These are phyloP conservation scores for Antrozous pallidus DNA, from an alignment of 2,797 vertebrate species.

Conservation along the genomic window DNA sequence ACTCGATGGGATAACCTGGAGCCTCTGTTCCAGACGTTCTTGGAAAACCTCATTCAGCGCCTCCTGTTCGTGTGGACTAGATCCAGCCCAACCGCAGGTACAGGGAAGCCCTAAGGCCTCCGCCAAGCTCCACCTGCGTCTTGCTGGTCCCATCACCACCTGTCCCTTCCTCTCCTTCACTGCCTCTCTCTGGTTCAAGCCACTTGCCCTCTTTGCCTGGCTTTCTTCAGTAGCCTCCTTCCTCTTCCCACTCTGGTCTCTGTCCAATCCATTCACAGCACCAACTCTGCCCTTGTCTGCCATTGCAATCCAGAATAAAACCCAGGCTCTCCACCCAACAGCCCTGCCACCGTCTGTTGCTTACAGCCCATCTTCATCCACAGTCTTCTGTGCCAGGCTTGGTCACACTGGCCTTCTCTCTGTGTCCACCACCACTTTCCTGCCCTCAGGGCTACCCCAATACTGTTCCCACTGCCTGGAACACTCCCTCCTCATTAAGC, in stretches of 20 bases:
- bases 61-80: not conserved
- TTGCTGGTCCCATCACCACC: not conserved
- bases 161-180: not conserved
- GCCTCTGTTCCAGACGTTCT: not conserved
- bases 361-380: accelerated
- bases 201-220: not conserved
- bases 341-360: not conserved
- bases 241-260: not conserved
- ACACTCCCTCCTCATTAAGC: not conserved
- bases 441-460: not conserved
- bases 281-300: not conserved
- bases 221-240: not conserved
- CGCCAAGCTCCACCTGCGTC: no score
- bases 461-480: not conserved
- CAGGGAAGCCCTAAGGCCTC: not conserved
- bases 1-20: not conserved
- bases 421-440: no score
- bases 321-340: not conserved
- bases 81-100: not conserved
- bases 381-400: no score
- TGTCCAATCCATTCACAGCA: not conserved
- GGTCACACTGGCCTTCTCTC: not conserved
- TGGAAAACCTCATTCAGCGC: not conserved
- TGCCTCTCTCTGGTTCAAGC: not conserved
- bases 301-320: not conserved